Evolutionary conservation across 2,797 vertebrate species (phyloP).

Genomic region (Loris lydekkerianus): DNA sequence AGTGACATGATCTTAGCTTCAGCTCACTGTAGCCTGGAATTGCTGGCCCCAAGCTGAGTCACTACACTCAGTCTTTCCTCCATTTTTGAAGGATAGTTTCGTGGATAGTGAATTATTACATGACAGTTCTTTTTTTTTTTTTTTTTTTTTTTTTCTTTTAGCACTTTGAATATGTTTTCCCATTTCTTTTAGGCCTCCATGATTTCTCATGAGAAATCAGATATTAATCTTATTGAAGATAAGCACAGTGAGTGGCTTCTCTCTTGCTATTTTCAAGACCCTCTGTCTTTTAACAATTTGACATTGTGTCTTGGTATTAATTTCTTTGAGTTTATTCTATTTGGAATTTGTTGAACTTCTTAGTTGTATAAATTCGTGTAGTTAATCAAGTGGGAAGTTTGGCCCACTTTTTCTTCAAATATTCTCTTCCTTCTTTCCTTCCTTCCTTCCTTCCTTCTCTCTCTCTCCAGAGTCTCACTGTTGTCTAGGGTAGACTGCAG

Average conservation of each 20-base stretch:
- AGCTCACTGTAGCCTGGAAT: too few species aligned
- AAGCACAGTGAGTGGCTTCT: background rate
- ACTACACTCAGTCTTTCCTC: too few species aligned
- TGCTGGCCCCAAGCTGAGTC: too few species aligned
- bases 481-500: background rate
- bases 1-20: too few species aligned
- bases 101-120: background rate
- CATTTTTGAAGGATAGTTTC: background rate
- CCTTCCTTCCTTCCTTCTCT: too few species aligned
- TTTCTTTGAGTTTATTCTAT: background rate
- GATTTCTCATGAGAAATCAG: background rate
- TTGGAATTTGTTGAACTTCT: background rate
- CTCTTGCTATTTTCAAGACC: background rate
- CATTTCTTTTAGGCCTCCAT: background rate
- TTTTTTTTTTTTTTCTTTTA: background rate
- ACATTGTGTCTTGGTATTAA: background rate
- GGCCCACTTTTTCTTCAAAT: too few species aligned
- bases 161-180: background rate
- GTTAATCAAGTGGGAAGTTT: too few species aligned
- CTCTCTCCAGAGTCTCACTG: too few species aligned
- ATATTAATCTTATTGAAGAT: background rate
- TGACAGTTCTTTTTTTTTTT: background rate
- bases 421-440: too few species aligned
- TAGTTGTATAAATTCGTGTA: background rate
- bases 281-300: background rate